A percentile compares a stretch with the other conserved stretches of the same genome.
Evolutionary conservation across 2,113 vertebrate species (phyloP).

Genomic region (Lucifuga dentata): DNA sequence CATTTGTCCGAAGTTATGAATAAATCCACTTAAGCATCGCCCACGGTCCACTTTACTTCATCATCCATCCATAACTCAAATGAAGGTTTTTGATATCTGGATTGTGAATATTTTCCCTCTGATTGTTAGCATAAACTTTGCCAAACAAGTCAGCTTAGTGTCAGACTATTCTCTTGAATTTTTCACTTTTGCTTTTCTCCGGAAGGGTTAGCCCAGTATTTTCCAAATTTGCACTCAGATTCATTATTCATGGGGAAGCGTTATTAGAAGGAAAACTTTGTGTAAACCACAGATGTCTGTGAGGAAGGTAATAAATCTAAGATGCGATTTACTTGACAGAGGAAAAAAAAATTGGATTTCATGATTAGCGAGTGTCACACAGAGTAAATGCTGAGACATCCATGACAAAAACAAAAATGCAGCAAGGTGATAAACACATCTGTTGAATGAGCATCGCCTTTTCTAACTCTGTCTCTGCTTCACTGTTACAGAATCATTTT

Average conservation of each 20-base stretch:
- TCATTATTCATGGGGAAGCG: conserved; percentile 27
- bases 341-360: conserved; percentile 49
- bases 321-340: conserved; percentile 48
- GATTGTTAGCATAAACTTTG: conserved; percentile 16
- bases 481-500: conserved; percentile 46
- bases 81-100: conserved; percentile 11
- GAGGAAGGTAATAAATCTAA: conserved; percentile 47
- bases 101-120: neutral
- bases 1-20: conserved; percentile 26
- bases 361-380: conserved; percentile 48
- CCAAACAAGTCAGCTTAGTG: conserved; percentile 9
- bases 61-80: conserved; percentile 7
- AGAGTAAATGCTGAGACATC: conserved; percentile 35
- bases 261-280: conserved; percentile 18
- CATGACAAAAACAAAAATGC: conserved; percentile 43
- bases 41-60: conserved; percentile 1
- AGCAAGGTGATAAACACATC: conserved; percentile 26
- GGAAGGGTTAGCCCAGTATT: conserved; percentile 37
- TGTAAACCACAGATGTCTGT: conserved; percentile 23
- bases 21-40: conserved; percentile 28
- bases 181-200: conserved; percentile 32
- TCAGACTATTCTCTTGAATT: conserved; percentile 12
- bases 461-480: conserved; percentile 28
- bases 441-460: conserved; percentile 13
- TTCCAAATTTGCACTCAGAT: conserved; percentile 20